Evolutionary conservation across 2,888 invertebrate species (phyloP).

Genomic region (Nasonovia ribisnigri): DNA sequence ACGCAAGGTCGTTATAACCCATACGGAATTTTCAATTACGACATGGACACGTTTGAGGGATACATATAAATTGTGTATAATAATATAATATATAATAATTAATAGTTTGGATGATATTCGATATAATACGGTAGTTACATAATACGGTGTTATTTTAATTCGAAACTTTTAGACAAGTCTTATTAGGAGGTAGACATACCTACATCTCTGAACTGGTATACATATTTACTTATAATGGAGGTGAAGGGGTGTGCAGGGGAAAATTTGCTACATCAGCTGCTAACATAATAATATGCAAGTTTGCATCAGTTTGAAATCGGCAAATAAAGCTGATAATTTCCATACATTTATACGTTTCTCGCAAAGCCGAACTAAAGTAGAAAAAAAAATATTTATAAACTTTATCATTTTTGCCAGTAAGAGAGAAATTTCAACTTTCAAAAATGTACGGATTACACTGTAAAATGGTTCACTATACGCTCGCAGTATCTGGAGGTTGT

Average conservation of each 20-base stretch:
- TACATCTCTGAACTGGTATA: too few relatives aligned
- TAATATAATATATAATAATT: background rate
- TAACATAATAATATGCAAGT: background rate
- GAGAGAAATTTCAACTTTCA: background rate
- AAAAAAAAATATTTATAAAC: background rate
- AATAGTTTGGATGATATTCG: background rate
- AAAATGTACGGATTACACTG: background rate
- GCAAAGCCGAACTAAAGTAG: background rate
- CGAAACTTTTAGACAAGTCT: background rate
- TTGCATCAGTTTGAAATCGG: background rate
- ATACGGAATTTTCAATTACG: background rate
- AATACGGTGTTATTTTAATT: background rate
- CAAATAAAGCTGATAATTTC: background rate
- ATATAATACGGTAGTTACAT: too few relatives aligned
- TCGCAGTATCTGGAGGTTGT: background rate
- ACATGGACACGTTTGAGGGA: background rate
- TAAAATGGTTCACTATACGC: background rate
- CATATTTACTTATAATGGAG: too few relatives aligned
- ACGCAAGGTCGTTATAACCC: background rate
- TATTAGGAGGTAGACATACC: background rate
- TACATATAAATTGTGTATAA: background rate
- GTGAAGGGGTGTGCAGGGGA: too few relatives aligned
- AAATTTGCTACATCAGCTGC: background rate
- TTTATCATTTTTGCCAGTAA: background rate
- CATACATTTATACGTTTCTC: background rate